Base-by-base conservation (phyloP, 2,113 vertebrate genomes). In the Thymallus thymallus region DNA sequence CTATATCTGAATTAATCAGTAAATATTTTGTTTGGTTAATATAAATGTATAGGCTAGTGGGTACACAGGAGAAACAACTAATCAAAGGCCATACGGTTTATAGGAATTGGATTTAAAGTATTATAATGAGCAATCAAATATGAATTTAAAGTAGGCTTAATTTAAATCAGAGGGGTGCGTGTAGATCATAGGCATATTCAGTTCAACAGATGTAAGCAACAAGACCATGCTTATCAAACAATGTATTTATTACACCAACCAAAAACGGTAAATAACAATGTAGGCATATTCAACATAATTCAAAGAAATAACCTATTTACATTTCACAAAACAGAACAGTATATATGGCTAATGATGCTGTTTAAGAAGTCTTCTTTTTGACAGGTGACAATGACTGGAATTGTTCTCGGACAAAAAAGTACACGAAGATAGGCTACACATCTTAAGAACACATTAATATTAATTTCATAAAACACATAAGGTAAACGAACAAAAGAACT, bases 161-260 rank as follows among this genome's bases (percentile, higher is more conserved):
- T 51, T 51, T 18, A 51, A 51, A 51, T 4, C 16, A 51, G 48
- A 51, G 48, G 48, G 10, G 9, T 51, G 14, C 16, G 48, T 16
- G 48, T 16, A 51, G 16, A 5, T 51, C 16, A 18, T 14, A 18
- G 48, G 14, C 48, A 51, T 51, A 41, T 51, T 51, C 48, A 51
- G 16, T 51, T 51, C 48, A 51, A 51, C 48, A 51, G 48, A 51
- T 51, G 16, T 16, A 51, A 51, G 48, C 14, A 18, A 51, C 48
- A 64, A 30, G 29, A 66, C 64, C n/a, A 5, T 51, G 29, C 69
- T 70, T 69, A 73, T 73, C 69, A 75, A 85, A 84, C 10, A 79
- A 77, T 35, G 65, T 63, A 67, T 88, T 86, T 86, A 88, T 86
- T 88, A 71, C 58, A 16, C 22, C 1, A 45, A 45, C 6, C 26